A percentile compares a stretch with the other conserved stretches of the same genome.
phyloP scores from a whole-genome alignment of 37 sponge, comb jelly and placozoan species.

The Spongilla lacustris region DNA sequence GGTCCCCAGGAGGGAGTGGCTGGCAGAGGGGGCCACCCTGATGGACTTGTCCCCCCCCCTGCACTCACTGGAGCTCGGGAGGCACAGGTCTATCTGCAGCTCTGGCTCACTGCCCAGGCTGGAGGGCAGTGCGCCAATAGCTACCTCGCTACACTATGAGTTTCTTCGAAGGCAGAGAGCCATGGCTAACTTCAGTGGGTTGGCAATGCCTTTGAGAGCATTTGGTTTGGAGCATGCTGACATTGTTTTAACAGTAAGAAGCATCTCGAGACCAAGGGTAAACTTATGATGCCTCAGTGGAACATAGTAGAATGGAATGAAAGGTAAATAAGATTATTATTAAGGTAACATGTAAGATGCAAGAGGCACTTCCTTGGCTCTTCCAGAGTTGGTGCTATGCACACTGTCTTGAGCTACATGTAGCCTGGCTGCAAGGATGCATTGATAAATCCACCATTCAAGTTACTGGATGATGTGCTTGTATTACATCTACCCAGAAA shows the following conservation, averaged over 20 bases:
- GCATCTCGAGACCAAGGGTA: slow-evolving; percentile 8
- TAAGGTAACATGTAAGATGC: no score
- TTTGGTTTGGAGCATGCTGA: slow-evolving; percentile 38
- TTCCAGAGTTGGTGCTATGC: slow-evolving; percentile 67
- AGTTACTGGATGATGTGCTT: slow-evolving; percentile 43
- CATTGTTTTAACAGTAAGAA: slow-evolving; percentile 22
- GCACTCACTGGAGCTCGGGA: background rate
- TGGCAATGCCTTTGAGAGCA: background rate
- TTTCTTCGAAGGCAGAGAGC: slow-evolving; percentile 36
- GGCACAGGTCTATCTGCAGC: slow-evolving; percentile 57
- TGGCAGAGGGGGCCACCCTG: slow-evolving; percentile 19
- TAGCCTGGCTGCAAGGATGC: slow-evolving; percentile 63
- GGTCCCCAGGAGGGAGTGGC: slow-evolving; percentile 19
- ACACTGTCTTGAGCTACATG: slow-evolving; percentile 64
- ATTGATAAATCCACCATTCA: slow-evolving; percentile 28
- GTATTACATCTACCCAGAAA: slow-evolving; percentile 57
- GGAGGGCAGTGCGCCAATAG: slow-evolving; percentile 56
- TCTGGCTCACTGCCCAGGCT: slow-evolving; percentile 47
- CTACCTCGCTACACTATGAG: no score
- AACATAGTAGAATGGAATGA: slow-evolving; percentile 61
- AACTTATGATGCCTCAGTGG: slow-evolving; percentile 52
- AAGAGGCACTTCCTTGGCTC: slow-evolving; percentile 37
- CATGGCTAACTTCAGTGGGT: slow-evolving; percentile 46
- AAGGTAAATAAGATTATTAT: no score
- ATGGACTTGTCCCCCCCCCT: background rate